Evolutionary conservation across 2,113 vertebrate genomes (phyloP), one percentile per base, ranked within the genome.

Genomic region (Emydura subglobosa): DNA sequence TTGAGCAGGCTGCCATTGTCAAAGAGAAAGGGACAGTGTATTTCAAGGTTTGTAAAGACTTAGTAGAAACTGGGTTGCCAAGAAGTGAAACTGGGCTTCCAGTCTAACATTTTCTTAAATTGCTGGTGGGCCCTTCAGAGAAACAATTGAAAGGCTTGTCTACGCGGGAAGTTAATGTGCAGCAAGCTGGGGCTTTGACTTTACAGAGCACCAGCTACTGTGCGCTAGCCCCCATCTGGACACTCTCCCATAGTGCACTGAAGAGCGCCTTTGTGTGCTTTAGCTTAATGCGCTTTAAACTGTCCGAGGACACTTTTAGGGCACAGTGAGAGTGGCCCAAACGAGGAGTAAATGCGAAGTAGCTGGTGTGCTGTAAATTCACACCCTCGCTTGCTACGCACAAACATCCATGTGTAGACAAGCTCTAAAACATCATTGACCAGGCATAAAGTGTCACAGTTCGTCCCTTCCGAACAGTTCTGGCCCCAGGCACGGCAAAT

Each of bases 11-110:
- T 44, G 97, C 95, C 11, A 87, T 98, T 25, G 98, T 99, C 82
- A 99, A 99, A 97, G 98, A 98, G 95, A 99, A 99, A 96, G 99
- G 99, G 91, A 99, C 99, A 1, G 98, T 98, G 81, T 99, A 99
- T 98, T 99, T 99, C 97, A 99, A 99, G 99, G 99, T 99, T 91
- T 85, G 98, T 98, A 72, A 89, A 5, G 86, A 85, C 3, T 19
- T 86, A 14, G 82, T 31, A 55, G 5, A 72, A 74, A 82, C 1
- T 4, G 65, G 47, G 74, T 54, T 0, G 3, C 55, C 50, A 86
- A 39, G 27, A 13, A 76, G 47, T 79, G 54, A 87, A 21, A 82
- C 29, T 39, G 54, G 4, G 34, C 49, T 49, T 55, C 29, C 83
- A 53, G 59, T 79, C 29, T 22, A 8, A 5, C 44, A 11, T 82